Evolutionary conservation across 1,140 invertebrate species (phyloP), one percentile per base, ranked within the genome.

Genomic region (Drosophila lowei): DNA sequence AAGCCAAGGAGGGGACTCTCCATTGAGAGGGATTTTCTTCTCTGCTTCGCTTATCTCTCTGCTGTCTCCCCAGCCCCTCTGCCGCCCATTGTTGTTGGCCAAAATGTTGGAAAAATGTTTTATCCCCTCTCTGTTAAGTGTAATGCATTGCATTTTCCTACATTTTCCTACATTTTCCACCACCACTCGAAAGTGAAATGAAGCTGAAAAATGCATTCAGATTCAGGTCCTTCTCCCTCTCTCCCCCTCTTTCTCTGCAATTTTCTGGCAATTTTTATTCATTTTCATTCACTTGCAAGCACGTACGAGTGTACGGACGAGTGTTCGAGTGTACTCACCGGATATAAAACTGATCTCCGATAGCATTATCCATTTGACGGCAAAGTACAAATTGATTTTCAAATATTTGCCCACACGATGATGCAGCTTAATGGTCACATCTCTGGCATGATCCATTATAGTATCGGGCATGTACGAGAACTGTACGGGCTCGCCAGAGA

Each of bases 301-400:
- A 3, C 50, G 16, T 56, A 25, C 23, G 23, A 25, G 23, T 23
- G 4, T 6, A 11, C 9, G 30, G 11, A 34, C 21, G 28, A n/a
- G 8, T 42, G n/a, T 21, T 28, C 49, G 25, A 59, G 59, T 66
- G 57, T 73, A 85, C 93, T 94, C 92, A 96, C 95, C 95, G 68
- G 95, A 96, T 86, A 95, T 94, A 90, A 96, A 96, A 68, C 94
- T 94, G 54, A 98, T 94, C 92, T 98, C 97, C 81, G 96, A 97
- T 72, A 98, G 94, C 92, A 98, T 94, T 76, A 98, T 96, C 97
- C 97, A 98, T 77, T 94, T 93, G 8, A 95, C 93, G 55, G 96
- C 95, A 90, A 98, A 98, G 91, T 95, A 96, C 34, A 98, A 93
- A 80, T 97, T 95, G 43, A 98, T 92, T 91, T 96, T 96, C 25